A percentile compares a stretch with the other conserved stretches of the same genome.
phyloP scores from a whole-genome alignment of 1,140 invertebrate genomes.

The Gonioctena quinquepunctata region DNA sequence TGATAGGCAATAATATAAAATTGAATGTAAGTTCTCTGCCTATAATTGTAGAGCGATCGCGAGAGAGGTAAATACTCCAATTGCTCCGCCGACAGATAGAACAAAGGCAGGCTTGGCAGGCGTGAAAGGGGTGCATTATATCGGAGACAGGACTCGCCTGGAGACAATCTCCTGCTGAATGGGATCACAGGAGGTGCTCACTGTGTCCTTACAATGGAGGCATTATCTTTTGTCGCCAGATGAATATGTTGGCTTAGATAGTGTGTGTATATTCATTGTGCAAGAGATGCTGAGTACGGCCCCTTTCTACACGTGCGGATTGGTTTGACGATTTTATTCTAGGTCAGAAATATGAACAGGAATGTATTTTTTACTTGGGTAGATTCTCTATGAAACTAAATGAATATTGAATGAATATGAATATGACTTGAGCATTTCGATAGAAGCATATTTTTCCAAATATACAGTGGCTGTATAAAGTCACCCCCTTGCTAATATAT shows the following conservation, averaged over 20 bases:
- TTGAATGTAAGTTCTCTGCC: no score
- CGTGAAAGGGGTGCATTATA: slow-evolving; percentile 52
- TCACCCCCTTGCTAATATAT: no score
- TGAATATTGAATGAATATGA: no score
- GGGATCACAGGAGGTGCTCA: slow-evolving; percentile 55
- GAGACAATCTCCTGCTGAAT: slow-evolving; percentile 54
- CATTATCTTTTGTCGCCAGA: slow-evolving; percentile 57
- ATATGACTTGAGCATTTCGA: no score
- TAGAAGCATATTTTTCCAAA: no score
- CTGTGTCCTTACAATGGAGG: slow-evolving; percentile 53
- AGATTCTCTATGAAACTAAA: no score
- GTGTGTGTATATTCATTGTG: slow-evolving; percentile 35
- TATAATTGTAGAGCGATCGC: slow-evolving; percentile 11
- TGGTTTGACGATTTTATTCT: no score
- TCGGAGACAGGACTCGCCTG: slow-evolving; percentile 45
- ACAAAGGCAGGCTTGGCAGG: slow-evolving; percentile 52
- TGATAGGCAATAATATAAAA: no score
- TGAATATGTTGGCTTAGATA: slow-evolving; percentile 56
- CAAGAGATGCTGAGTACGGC: background rate
- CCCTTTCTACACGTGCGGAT: slow-evolving; percentile 4
- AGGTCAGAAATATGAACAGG: no score
- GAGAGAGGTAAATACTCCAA: slow-evolving; percentile 38
- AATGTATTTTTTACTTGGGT: no score
- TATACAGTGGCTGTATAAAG: no score
- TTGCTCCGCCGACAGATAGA: slow-evolving; percentile 31